Evolutionary conservation across 2,797 vertebrate species (phyloP).

Genomic region (Dromococcyx pavoninus): DNA sequence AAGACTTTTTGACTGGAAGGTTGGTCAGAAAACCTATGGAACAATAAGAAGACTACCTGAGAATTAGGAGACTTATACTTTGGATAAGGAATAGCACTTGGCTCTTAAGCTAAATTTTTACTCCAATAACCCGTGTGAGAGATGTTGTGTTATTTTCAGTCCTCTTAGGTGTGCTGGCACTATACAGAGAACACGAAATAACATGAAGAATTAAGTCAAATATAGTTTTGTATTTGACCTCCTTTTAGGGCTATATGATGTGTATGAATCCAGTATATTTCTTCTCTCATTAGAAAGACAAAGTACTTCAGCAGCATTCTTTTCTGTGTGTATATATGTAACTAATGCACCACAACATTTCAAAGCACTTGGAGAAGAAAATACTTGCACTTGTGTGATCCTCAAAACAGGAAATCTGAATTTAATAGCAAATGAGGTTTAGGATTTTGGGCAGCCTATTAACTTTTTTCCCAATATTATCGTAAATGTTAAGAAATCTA

Average conservation of each 20-base stretch:
- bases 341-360: neutral
- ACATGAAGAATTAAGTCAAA: neutral
- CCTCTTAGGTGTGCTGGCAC: neutral
- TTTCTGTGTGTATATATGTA: neutral
- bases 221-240: neutral
- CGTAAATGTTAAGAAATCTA: neutral
- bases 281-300: neutral
- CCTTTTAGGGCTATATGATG: neutral
- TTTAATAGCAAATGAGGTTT: neutral
- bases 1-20: neutral
- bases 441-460: neutral
- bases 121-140: neutral
- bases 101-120: neutral
- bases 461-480: neutral
- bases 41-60: neutral
- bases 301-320: neutral
- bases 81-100: neutral
- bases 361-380: neutral
- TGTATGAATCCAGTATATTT: neutral
- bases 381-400: neutral
- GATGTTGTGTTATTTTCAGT: neutral
- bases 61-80: neutral
- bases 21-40: neutral
- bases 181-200: neutral
- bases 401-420: neutral